Percentiles rank a stretch among this genome's conserved stretches.
Conservation (phyloP, 2,888 invertebrate species). For the Eristalis intricaria region DNA sequence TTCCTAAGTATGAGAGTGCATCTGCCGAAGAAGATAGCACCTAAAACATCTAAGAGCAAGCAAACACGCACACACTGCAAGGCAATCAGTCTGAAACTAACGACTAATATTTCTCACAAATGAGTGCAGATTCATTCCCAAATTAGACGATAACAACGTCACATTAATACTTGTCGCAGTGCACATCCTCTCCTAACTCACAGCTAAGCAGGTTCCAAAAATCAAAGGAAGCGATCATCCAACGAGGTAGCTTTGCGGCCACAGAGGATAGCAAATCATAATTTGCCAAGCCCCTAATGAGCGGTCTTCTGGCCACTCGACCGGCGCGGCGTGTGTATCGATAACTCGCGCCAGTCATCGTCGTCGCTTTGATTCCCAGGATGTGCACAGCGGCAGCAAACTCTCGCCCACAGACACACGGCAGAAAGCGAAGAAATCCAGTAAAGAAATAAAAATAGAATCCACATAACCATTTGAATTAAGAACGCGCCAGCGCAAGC, state of each 20-base stretch:
- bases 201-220: not conserved
- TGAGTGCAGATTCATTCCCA: not conserved
- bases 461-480: slow-evolving; percentile 43
- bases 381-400: slow-evolving; percentile 4
- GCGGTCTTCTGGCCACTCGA: slow-evolving; percentile 39
- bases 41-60: not conserved
- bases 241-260: slow-evolving; percentile 26
- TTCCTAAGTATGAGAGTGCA: too few relatives aligned
- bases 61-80: too few relatives aligned
- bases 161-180: not conserved
- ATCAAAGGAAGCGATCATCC: not conserved
- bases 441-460: not conserved
- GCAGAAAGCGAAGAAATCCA: not conserved
- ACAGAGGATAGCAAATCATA: slow-evolving; percentile 55
- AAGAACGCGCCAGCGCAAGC: slow-evolving; percentile 21
- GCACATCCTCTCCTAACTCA: not conserved
- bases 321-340: slow-evolving; percentile 48
- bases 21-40: not conserved
- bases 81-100: not conserved
- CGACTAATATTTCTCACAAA: not conserved
- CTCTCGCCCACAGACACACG: not conserved
- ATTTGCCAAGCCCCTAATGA: slow-evolving; percentile 63
- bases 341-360: slow-evolving; percentile 42
- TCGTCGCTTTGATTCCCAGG: slow-evolving; percentile 5
- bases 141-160: slow-evolving; percentile 3